Conservation (phyloP, 2,113 vertebrate genomes). For the Xyliphius kryptos region DNA sequence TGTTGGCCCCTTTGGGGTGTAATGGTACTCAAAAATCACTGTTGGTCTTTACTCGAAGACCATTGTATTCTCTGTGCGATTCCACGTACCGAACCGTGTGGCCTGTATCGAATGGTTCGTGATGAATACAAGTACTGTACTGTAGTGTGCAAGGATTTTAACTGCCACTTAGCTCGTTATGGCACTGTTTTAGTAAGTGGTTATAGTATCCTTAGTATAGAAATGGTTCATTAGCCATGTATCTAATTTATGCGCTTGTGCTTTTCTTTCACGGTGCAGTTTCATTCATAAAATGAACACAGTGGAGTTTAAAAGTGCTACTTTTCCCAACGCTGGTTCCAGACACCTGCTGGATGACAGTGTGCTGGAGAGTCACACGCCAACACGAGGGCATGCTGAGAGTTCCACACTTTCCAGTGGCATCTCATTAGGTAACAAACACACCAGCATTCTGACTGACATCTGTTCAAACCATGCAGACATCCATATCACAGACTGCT, state of each 20-base stretch:
- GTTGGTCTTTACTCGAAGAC: too few relatives aligned
- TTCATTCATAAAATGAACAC: constrained; percentile 98
- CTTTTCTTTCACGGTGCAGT: constrained; percentile 54
- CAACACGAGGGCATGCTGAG: constrained; percentile 83
- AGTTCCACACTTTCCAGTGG: constrained; percentile 95
- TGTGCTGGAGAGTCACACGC: constrained; percentile 90
- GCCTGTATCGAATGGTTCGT: too few relatives aligned
- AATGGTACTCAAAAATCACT: too few relatives aligned
- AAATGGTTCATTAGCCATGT: neutral
- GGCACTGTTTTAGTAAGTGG: too few relatives aligned
- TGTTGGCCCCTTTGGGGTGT: too few relatives aligned
- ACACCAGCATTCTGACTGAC: neutral
- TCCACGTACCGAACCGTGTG: too few relatives aligned
- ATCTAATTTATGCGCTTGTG: neutral
- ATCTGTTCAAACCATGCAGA: neutral
- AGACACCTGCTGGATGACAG: constrained; percentile 94
- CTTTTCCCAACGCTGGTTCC: constrained; percentile 92
- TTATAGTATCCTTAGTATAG: neutral
- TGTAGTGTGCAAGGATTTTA: too few relatives aligned
- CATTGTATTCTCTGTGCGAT: too few relatives aligned
- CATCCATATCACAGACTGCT: too few relatives aligned
- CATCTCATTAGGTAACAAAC: constrained; percentile 82
- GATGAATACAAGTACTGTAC: too few relatives aligned
- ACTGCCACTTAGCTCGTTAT: too few relatives aligned
- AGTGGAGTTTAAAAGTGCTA: constrained; percentile 93